Evolutionary conservation across 2,113 vertebrate species (phyloP).

Genomic region (Alces alces): DNA sequence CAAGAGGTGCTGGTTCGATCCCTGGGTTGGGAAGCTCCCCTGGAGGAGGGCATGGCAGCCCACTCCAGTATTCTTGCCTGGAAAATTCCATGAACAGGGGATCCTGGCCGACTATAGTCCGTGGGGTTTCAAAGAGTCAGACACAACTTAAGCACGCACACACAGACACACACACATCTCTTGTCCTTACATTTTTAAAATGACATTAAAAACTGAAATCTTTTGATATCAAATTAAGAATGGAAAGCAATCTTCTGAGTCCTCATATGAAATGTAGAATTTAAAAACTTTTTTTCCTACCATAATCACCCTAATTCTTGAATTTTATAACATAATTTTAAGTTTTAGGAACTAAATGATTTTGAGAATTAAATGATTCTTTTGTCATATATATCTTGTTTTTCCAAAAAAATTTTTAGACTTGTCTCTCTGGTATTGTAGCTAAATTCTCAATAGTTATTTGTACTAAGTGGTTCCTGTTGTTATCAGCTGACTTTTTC

Average conservation of each 20-base stretch:
- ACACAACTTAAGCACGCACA: background rate
- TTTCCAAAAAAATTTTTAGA: background rate
- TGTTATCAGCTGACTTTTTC: background rate
- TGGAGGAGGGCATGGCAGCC: background rate
- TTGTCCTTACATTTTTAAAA: background rate
- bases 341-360: background rate
- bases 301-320: background rate
- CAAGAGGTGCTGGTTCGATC: background rate
- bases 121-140: background rate
- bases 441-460: background rate
- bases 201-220: background rate
- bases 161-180: background rate
- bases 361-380: background rate
- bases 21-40: background rate
- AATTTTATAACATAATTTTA: background rate
- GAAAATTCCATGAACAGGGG: background rate
- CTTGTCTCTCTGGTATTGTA: background rate
- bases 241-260: background rate
- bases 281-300: background rate
- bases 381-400: background rate
- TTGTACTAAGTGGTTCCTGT: background rate
- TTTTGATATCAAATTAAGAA: background rate
- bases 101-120: background rate
- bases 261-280: background rate
- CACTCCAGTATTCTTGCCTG: background rate